Evolutionary conservation across 92 coral and sea anemone genomes (phyloP).

Genomic region (Porites divaricata): DNA sequence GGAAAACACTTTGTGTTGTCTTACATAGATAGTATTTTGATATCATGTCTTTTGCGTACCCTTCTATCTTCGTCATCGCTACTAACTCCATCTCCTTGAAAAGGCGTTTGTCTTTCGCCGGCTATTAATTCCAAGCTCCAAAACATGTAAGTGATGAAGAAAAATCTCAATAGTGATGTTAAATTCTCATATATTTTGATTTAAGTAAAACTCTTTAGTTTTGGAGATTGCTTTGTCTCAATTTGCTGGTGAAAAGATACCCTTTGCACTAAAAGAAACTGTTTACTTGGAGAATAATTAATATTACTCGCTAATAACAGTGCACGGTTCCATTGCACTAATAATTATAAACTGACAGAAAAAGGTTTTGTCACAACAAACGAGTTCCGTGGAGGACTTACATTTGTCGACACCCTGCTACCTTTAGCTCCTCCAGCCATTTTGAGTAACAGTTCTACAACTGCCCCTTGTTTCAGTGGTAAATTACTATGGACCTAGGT

Average conservation of each 20-base stretch:
- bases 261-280: too few species aligned
- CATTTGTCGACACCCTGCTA: not conserved
- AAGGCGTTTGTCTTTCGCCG: not conserved
- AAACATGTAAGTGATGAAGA: not conserved
- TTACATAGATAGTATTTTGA: too few species aligned
- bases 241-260: too few species aligned
- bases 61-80: not conserved
- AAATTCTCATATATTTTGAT: not conserved
- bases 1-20: too few species aligned
- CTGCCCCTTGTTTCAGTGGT: not conserved
- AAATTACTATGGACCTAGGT: not conserved
- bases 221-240: too few species aligned
- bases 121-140: not conserved
- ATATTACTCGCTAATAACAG: not conserved
- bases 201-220: not conserved
- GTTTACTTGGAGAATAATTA: not conserved
- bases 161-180: too few species aligned
- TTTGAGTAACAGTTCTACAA: not conserved
- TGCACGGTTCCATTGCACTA: not conserved
- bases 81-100: not conserved
- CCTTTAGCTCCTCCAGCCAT: conserved; percentile 19
- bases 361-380: not conserved
- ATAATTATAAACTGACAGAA: not conserved
- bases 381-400: not conserved
- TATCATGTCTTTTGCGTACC: not conserved